Evolutionary conservation across 2,113 vertebrate species (phyloP).

Genomic region (Haemorhous mexicanus): DNA sequence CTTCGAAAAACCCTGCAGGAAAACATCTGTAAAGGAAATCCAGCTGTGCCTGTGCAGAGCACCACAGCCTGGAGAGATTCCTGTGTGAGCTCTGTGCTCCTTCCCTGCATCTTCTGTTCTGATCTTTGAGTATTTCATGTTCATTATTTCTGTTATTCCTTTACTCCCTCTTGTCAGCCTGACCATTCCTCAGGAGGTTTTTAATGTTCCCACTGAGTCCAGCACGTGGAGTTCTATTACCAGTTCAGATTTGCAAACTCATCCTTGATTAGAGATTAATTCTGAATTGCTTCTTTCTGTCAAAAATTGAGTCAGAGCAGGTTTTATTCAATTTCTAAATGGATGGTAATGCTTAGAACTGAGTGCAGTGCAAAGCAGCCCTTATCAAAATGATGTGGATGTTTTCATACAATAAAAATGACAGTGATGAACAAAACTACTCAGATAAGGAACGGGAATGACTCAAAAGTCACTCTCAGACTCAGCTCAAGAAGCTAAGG

Average conservation of each 20-base stretch:
- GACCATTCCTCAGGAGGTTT: neutral
- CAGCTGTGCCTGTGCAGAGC: neutral
- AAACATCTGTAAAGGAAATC: constrained; percentile 20
- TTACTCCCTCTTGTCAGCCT: neutral
- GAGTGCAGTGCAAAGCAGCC: neutral
- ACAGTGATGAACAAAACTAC: neutral
- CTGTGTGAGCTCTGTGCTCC: neutral
- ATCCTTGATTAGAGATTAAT: neutral
- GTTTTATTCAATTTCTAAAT: neutral
- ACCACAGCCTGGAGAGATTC: neutral
- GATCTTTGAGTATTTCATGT: neutral
- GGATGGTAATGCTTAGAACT: neutral
- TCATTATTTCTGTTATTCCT: neutral
- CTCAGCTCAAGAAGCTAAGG: neutral
- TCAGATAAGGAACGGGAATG: neutral
- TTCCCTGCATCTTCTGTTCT: neutral
- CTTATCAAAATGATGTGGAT: neutral
- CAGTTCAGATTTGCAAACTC: neutral
- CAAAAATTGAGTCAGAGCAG: neutral
- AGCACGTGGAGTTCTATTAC: neutral
- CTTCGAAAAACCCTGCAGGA: neutral
- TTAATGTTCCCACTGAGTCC: neutral
- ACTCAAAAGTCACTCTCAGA: neutral
- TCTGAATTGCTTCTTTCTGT: neutral
- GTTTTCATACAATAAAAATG: neutral